Conservation (phyloP, 2,888 invertebrate species). For the Zele albiditarsus region DNA sequence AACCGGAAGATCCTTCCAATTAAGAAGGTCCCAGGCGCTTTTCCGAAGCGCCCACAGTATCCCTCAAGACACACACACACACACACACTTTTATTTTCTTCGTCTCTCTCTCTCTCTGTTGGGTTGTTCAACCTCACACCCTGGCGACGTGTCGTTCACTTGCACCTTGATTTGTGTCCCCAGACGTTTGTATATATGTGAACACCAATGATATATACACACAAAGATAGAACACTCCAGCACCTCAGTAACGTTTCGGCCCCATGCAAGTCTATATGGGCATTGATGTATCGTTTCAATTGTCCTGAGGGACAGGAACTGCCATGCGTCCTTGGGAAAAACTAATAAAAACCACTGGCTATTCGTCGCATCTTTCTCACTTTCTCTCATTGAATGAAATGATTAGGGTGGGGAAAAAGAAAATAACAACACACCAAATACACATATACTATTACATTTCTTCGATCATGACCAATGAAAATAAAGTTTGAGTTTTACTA, state of each 20-base stretch:
- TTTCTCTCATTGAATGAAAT: conserved; percentile 15
- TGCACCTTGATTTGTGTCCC: conserved; percentile 47
- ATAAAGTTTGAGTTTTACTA: background rate
- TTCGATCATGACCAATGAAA: background rate
- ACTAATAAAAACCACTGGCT: conserved; percentile 54
- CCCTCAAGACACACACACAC: conserved; percentile 25
- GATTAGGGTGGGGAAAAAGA: background rate
- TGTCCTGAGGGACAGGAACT: conserved; percentile 49
- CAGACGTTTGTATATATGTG: background rate
- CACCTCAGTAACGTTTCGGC: conserved; percentile 26
- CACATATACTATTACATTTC: background rate
- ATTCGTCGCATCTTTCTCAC: conserved; percentile 31
- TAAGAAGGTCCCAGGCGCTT: conserved; percentile 42
- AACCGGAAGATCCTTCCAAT: conserved; percentile 45
- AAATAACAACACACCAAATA: background rate
- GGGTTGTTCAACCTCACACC: background rate
- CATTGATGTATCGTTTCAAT: conserved; percentile 60
- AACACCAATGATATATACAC: conserved; percentile 3
- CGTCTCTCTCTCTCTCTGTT: conserved; percentile 6
- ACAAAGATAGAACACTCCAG: conserved; percentile 22
- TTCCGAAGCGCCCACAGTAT: background rate
- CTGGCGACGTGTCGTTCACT: conserved; percentile 29
- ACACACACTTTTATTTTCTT: background rate
- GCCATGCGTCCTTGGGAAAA: conserved; percentile 38
- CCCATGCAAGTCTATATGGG: conserved; percentile 15